A percentile compares a stretch with the other conserved stretches of the same genome.
Conservation (phyloP, 1,140 invertebrate genomes). For the Drosophila nigrodunni region DNA sequence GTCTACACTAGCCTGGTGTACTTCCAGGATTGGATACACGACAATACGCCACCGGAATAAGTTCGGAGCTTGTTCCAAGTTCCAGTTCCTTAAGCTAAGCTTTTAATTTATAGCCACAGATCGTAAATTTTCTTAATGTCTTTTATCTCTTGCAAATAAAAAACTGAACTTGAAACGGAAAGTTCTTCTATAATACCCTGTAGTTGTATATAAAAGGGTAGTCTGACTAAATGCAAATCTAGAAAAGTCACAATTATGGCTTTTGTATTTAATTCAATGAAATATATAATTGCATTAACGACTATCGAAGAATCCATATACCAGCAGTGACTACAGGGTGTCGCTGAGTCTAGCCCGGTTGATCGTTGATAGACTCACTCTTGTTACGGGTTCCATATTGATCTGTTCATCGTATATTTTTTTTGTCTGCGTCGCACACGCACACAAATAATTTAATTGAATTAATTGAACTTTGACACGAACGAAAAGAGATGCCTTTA, state of each 20-base stretch:
- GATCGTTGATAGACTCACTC: neutral
- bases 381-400: slow-evolving; percentile 7
- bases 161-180: neutral
- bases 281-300: too few species aligned
- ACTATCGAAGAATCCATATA: neutral
- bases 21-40: slow-evolving; percentile 88
- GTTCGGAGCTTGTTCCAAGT: too few species aligned
- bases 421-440: slow-evolving; percentile 34
- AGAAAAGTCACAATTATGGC: too few species aligned
- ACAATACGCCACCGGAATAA: slow-evolving; percentile 87
- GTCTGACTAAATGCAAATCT: too few species aligned
- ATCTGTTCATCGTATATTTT: slow-evolving; percentile 12
- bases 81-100: slow-evolving; percentile 32
- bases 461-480: slow-evolving; percentile 83
- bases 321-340: neutral
- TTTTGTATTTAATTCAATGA: too few species aligned
- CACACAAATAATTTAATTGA: slow-evolving; percentile 77
- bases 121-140: slow-evolving; percentile 11
- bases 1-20: slow-evolving; percentile 89
- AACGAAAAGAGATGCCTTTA: slow-evolving; percentile 29
- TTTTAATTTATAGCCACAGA: slow-evolving; percentile 31
- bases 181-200: too few species aligned
- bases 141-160: slow-evolving; percentile 8
- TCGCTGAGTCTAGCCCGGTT: neutral
- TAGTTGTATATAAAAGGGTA: too few species aligned